These are phyloP conservation scores for Chiridota heheva DNA, from an alignment of 35 echinoderm and acorn worm genomes.

Conservation along the genomic window DNA sequence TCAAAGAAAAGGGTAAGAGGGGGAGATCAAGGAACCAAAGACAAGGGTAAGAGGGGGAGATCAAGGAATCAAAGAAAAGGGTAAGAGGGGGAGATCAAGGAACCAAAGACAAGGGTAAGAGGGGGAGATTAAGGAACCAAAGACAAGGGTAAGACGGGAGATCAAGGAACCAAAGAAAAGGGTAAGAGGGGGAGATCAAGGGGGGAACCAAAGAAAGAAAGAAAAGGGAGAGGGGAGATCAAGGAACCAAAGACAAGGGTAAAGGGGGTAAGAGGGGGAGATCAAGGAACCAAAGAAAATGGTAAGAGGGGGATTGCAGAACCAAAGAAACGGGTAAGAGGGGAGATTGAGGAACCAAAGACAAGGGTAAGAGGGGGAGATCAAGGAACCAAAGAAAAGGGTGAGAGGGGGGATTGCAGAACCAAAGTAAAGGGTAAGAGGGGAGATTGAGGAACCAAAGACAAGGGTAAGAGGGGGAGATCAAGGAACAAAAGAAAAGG, in stretches of 20 bases:
- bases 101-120: too few species aligned
- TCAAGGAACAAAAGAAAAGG: too few species aligned
- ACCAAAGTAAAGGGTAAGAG: neutral
- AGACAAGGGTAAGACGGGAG: too few species aligned
- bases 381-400: neutral
- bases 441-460: neutral
- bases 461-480: too few species aligned
- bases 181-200: constrained; percentile 56
- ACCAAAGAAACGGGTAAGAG: neutral
- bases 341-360: neutral
- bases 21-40: neutral
- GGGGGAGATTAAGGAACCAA: too few species aligned
- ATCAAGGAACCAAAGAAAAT: constrained; percentile 1
- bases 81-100: neutral
- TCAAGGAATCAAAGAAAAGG: neutral
- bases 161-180: too few species aligned
- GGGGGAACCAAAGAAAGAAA: constrained; percentile 46
- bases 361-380: neutral
- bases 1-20: neutral
- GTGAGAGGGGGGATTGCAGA: neutral
- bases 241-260: constrained; percentile 77
- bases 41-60: neutral
- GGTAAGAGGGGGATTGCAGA: neutral
- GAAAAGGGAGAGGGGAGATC: constrained; percentile 70
- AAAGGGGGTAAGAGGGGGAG: neutral